Evolutionary conservation across 1,140 invertebrate genomes (phyloP), one percentile per base, ranked within the genome.

Genomic region (Elymnias hypermnestra): DNA sequence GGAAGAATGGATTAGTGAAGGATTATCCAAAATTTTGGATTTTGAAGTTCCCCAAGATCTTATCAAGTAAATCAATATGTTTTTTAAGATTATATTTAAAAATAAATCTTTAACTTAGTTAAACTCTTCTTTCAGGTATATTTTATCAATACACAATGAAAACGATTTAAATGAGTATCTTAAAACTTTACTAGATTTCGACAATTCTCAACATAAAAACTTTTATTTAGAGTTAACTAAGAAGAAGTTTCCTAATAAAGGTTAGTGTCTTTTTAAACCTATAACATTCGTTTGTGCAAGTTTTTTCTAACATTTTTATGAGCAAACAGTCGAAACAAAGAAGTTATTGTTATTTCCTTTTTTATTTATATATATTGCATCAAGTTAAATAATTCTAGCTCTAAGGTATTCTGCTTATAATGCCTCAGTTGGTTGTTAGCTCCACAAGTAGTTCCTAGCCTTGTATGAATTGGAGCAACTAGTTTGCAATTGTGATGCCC

Each of bases 151-250:
- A 38, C 83, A 91, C 61, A 88, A 90, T 69, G 88, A 89, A 53
- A 75, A 79, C 40, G 92, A 93, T 63, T 87, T 93, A 9, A 91
- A 93, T 49, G 89, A 91, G 29, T 93, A 93, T 59, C 89, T 94
- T 57, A 87, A 88, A 61, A 91, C 89, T 23, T 81, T 94, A 28
- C 54, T 94, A 0, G 87, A 92, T 72, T 88, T 88, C 44, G 88
- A 87, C 15, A 89, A 91, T 71, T 69, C 87, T 8, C 87, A 89
- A 40, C 93, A 94, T 71, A 88, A 88, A 50, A 78, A 88, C 31
- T 93, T 93, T 70, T 87, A 91, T 26, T 55, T 83, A 3, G 90
- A 92, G 38, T 84, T 93, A n/a, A 88, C 89, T 25, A 89, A 89
- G 56, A 87, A 78, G 44, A 83, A 82, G 64, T 81, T 85, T 63